phyloP scores from a whole-genome alignment of 2,888 invertebrate species.

The Odontothrips loti region DNA sequence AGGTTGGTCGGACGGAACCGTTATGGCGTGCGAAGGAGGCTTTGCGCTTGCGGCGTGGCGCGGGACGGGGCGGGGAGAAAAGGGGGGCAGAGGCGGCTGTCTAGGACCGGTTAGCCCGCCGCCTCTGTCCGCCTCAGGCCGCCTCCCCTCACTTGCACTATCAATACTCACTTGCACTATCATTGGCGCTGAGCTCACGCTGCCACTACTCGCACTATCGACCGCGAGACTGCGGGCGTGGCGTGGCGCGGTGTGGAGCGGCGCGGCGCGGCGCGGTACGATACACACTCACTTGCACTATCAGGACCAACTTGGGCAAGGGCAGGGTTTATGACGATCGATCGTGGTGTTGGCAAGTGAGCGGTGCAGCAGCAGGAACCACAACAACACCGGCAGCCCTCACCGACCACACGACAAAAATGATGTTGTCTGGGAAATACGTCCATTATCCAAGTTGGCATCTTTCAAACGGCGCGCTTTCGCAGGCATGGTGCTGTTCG shows the following conservation, averaged over 20 bases:
- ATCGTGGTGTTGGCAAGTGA: too few species aligned
- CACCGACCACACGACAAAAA: too few species aligned
- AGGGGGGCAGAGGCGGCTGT: too few species aligned
- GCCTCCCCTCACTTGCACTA: neutral
- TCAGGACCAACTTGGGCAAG: neutral
- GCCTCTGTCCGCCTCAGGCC: neutral
- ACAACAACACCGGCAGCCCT: too few species aligned
- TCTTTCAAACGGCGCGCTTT: too few species aligned
- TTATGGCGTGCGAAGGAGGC: neutral
- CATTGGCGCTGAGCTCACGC: neutral
- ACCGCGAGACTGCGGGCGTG: neutral
- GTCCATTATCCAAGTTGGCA: too few species aligned
- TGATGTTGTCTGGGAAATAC: too few species aligned
- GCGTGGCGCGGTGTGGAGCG: neutral
- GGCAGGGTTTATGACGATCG: neutral
- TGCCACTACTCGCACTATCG: neutral
- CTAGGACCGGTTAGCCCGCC: neutral
- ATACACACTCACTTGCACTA: conserved; percentile 5
- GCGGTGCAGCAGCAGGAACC: too few species aligned
- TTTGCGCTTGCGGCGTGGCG: too few species aligned
- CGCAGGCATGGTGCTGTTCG: conserved; percentile 77
- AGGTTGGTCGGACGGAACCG: conserved; percentile 3
- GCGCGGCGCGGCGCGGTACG: neutral
- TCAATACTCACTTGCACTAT: neutral
- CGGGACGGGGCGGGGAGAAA: too few species aligned